phyloP scores from a whole-genome alignment of 2,113 vertebrate species.

The Neolamprologus brichardi region DNA sequence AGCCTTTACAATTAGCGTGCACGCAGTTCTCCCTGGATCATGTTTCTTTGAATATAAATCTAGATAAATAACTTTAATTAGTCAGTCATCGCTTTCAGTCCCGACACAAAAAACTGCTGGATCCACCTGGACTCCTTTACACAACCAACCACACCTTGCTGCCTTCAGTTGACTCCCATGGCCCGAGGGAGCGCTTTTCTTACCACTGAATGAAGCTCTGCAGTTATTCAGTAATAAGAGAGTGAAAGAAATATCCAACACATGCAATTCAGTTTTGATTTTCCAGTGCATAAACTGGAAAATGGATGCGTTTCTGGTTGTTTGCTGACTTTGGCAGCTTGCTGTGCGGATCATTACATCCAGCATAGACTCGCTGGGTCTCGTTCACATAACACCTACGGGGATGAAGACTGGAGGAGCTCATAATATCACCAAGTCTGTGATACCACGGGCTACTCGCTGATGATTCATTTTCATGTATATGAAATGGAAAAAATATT shows the following conservation, averaged over 20 bases:
- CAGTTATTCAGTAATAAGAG: background rate
- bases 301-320: background rate
- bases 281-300: background rate
- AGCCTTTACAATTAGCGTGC: background rate
- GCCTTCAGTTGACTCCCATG: background rate
- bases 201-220: background rate
- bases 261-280: background rate
- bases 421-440: background rate
- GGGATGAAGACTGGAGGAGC: background rate
- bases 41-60: background rate
- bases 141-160: conserved; percentile 42
- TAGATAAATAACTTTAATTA: background rate
- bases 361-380: background rate
- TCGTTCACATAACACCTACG: background rate
- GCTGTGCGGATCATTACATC: background rate
- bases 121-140: background rate
- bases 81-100: background rate
- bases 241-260: background rate
- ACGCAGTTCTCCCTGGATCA: background rate
- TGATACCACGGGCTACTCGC: accelerated
- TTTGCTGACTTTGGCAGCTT: background rate
- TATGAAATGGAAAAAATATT: background rate
- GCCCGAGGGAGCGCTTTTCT: background rate
- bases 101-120: background rate
- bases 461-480: background rate